Conservation (phyloP, 2,113 vertebrate species). For the Loxodonta africana region DNA sequence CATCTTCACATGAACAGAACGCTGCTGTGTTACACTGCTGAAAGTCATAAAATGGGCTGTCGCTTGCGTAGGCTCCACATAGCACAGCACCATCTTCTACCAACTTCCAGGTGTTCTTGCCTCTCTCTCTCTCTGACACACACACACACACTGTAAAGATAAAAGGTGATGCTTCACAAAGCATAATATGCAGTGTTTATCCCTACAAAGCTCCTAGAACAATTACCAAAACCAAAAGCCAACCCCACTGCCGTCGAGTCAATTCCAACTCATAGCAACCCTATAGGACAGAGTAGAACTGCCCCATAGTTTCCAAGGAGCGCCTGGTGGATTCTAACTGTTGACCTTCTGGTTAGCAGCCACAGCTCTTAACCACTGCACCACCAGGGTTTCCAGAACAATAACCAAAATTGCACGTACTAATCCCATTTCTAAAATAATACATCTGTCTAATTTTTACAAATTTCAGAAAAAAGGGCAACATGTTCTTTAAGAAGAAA, state of each 20-base stretch:
- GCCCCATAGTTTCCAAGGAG: too few relatives aligned
- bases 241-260: too few relatives aligned
- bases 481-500: neutral
- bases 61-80: fast-evolving
- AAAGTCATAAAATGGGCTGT: neutral
- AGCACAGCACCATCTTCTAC: too few relatives aligned
- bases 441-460: neutral
- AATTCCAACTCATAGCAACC: too few relatives aligned
- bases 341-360: too few relatives aligned
- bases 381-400: too few relatives aligned
- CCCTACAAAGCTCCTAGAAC: neutral
- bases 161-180: neutral
- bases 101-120: neutral
- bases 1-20: neutral
- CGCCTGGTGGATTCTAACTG: too few relatives aligned
- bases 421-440: conserved; percentile 30
- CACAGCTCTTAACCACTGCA: too few relatives aligned
- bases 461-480: neutral
- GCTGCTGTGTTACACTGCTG: fast-evolving
- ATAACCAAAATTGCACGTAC: neutral
- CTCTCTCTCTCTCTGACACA: neutral
- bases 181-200: neutral
- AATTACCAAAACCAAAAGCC: neutral
- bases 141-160: neutral
- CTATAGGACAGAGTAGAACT: too few relatives aligned